Base-by-base conservation (phyloP, 2,888 invertebrate species). In the Eulithis testata region DNA sequence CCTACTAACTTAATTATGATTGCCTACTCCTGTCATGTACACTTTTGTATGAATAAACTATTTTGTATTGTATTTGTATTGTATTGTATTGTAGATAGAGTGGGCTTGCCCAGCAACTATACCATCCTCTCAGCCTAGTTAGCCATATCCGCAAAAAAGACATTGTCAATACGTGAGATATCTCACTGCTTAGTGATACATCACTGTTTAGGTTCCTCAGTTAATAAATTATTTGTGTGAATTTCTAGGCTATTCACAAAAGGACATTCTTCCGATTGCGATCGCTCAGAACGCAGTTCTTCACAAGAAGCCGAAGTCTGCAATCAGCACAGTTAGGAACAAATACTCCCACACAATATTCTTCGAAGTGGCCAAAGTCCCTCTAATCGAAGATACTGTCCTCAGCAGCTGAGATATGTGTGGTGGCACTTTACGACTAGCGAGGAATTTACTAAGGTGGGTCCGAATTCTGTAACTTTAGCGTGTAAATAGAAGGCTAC, bases 301-400 rank as follows among this genome's bases (percentile, higher is more conserved):
- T 2, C 96, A 96, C 79, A 95, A 95, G 78, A 96, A 96, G 78
- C 95, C 96, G n/a, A 96, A 96, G 80, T 95, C 96, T 43, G 95
- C 96, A 66, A 94, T 98, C 74, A 96, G 96, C 91, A 98, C 98
- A 40, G 96, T 99, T 61, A 94, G 96, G 73, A 97, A 96, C 87
- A 99, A 99, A 92, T 99, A 99, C 87, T 97, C 98, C 4, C 99
- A 99, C 89, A 96, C 96, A 78, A 97, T 98, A 84, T 98, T 98
- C 93, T 97, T 97, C 84, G 97, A 97, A 94, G 98, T 98, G 65
- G 98, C 98, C 69, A 97, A 97, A 87, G 95, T 96, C 70, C 96
- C 97, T 27, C 90, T 97, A 47, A 71, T 93, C 1, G 87, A 87
- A 8, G 90, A 93, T 82, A 70, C 83, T 0, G 81, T 76, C 7